Evolutionary conservation across 1,140 invertebrate genomes (phyloP).

Genomic region (Camponotus floridanus): DNA sequence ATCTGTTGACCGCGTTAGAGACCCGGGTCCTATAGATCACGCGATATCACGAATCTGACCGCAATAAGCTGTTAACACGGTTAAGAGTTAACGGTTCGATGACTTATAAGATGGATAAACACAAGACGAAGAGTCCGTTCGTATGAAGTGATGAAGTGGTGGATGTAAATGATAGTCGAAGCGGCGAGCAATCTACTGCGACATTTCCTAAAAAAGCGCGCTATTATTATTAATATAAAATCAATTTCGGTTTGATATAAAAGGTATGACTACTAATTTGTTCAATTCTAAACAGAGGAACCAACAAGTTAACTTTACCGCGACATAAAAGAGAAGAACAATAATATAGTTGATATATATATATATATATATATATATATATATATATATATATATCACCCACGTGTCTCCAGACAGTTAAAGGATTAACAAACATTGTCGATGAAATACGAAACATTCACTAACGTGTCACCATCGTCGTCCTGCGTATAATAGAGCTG

Average conservation of each 20-base stretch:
- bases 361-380: background rate
- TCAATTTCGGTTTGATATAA: background rate
- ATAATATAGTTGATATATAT: background rate
- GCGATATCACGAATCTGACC: background rate
- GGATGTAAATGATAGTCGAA: too few species aligned
- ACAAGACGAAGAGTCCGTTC: background rate
- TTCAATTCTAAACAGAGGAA: background rate
- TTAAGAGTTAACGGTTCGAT: background rate
- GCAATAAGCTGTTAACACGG: constrained; percentile 3
- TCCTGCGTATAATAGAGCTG: constrained; percentile 89
- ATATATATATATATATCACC: background rate
- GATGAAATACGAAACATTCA: constrained; percentile 65
- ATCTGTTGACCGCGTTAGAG: background rate
- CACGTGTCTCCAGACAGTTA: background rate
- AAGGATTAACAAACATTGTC: background rate
- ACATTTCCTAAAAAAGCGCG: background rate
- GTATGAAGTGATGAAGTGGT: background rate
- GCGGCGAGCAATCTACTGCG: too few species aligned
- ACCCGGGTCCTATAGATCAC: background rate
- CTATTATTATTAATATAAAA: background rate
- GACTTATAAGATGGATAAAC: background rate
- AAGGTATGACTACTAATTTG: background rate
- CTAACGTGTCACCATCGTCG: constrained; percentile 92
- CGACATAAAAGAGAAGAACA: background rate
- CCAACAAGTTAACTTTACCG: background rate